Evolutionary conservation across 2,888 invertebrate genomes (phyloP), one percentile per base, ranked within the genome.

Genomic region (Oligia latruncula): DNA sequence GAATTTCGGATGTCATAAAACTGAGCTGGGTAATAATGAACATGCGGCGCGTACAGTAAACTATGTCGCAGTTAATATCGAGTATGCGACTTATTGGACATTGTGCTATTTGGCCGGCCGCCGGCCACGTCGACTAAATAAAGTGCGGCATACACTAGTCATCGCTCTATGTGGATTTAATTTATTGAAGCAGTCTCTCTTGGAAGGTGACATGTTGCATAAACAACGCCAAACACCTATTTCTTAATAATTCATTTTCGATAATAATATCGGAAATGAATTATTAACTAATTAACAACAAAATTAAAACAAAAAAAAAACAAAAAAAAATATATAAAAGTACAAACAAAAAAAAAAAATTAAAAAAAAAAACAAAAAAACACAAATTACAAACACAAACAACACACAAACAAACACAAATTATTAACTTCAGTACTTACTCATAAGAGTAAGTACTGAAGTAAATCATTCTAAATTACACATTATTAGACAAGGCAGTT

Each of bases 51-150:
- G 90, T 91, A 93, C 94, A 92, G 93, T 95, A 94, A 96, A 96
- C 95, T 95, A 94, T 95, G 95, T 93, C 91, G 93, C 94, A 92
- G 95, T 95, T 95, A 95, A 95, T 95, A 95, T 95, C 92, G 94
- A 93, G 91, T 92, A 87, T 91, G 88, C 91, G 95, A 95, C 93
- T 95, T 95, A 95, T 95, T 95, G 95, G 94, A 94, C 94, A 92
- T 94, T 95, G 93, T 91, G 94, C 93, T 92, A 90, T 93, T 93
- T 93, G 92, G 90, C 92, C 90, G 91, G 71, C 77, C 83, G 88
- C 84, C 91, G 90, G 85, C 89, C 89, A 88, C 87, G 90, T 87
- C 88, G 83, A 87, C 83, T 84, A 88, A 90, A 92, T 92, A 92
- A 92, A 92, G 90, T 85, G 78, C 78, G 79, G 81, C 78, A 82